Evolutionary conservation across 2,888 invertebrate genomes (phyloP).

Genomic region (Morpho achilles): DNA sequence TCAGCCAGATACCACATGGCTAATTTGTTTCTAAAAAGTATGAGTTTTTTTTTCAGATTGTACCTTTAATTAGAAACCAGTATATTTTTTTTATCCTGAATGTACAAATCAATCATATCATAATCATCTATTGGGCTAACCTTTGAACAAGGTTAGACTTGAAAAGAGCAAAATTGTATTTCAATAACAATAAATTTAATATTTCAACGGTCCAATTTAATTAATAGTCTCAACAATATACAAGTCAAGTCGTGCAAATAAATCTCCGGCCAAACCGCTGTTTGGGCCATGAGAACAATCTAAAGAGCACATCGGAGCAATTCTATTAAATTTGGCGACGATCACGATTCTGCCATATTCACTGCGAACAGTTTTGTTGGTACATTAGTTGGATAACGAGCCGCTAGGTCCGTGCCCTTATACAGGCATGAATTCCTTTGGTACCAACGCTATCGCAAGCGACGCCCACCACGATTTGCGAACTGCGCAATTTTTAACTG

Average conservation of each 20-base stretch:
- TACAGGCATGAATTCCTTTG: conserved; percentile 44
- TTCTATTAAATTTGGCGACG: conserved; percentile 11
- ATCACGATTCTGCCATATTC: conserved; percentile 21
- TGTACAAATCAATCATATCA: too few relatives aligned
- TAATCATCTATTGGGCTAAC: too few relatives aligned
- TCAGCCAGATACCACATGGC: too few relatives aligned
- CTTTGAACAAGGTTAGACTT: too few relatives aligned
- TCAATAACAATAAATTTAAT: not conserved
- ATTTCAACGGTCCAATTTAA: conserved; percentile 2
- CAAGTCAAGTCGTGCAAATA: conserved; percentile 8
- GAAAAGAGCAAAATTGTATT: too few relatives aligned
- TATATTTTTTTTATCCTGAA: too few relatives aligned
- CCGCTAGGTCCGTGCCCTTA: conserved; percentile 41
- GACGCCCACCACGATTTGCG: conserved; percentile 38
- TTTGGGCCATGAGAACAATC: conserved; percentile 2
- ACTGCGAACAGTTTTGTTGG: conserved; percentile 4
- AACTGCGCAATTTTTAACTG: conserved; percentile 32
- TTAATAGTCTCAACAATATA: conserved; percentile 5
- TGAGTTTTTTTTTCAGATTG: too few relatives aligned
- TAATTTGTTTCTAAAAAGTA: too few relatives aligned
- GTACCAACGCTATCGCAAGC: conserved; percentile 32
- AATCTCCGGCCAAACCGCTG: not conserved
- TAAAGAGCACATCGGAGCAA: conserved; percentile 15
- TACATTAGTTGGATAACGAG: conserved; percentile 18
- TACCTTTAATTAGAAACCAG: too few relatives aligned